phyloP scores from a whole-genome alignment of 1,140 invertebrate genomes.

The Anastrepha obliqua region DNA sequence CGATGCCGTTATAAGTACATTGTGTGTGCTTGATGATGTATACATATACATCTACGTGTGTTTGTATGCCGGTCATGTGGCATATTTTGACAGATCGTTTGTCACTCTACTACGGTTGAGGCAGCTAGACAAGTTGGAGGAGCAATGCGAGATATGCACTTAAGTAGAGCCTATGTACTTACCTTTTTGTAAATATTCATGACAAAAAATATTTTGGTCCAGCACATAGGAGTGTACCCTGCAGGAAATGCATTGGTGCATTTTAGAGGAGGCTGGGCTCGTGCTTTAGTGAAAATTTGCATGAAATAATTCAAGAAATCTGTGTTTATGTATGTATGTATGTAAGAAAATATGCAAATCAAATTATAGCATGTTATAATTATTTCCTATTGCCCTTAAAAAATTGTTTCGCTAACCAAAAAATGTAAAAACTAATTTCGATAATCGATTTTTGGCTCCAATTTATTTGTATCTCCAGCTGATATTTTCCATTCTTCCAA shows the following conservation, averaged over 20 bases:
- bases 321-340: no score
- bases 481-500: no score
- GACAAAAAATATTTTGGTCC: not conserved
- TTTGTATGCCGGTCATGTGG: not conserved
- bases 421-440: no score
- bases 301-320: no score
- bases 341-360: no score
- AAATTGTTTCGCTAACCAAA: no score
- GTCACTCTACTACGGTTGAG: not conserved
- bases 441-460: no score
- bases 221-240: not conserved
- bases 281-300: no score
- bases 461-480: no score
- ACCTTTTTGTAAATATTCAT: conserved; percentile 44
- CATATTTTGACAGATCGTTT: conserved; percentile 44
- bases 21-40: not conserved
- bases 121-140: not conserved
- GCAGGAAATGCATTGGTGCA: not conserved
- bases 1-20: not conserved
- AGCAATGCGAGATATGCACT: not conserved
- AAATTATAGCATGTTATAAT: no score
- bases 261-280: no score
- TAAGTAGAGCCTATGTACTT: conserved; percentile 21
- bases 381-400: no score
- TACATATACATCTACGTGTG: not conserved